phyloP scores from a whole-genome alignment of 2,797 vertebrate genomes.

The Lutjanus argentimaculatus region DNA sequence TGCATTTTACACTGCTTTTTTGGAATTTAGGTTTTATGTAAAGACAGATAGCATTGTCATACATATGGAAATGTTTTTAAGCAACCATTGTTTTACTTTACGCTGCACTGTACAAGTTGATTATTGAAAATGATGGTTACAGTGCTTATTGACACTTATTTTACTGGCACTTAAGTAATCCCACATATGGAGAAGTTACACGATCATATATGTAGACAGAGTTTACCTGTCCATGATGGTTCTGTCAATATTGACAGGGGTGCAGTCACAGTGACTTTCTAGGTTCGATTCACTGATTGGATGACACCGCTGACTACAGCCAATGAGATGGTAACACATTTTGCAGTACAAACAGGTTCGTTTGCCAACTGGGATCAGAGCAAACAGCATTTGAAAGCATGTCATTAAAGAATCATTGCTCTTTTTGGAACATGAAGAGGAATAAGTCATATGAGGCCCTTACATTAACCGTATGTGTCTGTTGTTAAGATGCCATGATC shows the following conservation, averaged over 20 bases:
- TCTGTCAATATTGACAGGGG: slow-evolving; percentile 66
- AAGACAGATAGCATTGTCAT: neutral
- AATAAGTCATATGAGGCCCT: neutral
- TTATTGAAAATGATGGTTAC: neutral
- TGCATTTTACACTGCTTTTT: too few species aligned
- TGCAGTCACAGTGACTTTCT: slow-evolving; percentile 57
- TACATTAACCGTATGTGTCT: neutral
- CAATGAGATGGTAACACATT: slow-evolving; percentile 68
- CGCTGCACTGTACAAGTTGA: neutral
- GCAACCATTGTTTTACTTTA: neutral
- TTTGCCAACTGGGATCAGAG: slow-evolving; percentile 57
- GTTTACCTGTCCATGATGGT: slow-evolving; percentile 1
- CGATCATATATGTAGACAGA: neutral
- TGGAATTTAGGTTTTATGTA: too few species aligned
- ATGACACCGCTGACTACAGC: slow-evolving; percentile 38
- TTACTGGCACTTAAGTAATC: too few species aligned
- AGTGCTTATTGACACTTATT: neutral
- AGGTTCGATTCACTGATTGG: slow-evolving; percentile 52
- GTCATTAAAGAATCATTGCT: slow-evolving; percentile 26
- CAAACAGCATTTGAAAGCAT: slow-evolving; percentile 54
- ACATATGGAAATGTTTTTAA: too few species aligned
- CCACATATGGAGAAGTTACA: neutral
- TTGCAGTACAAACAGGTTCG: slow-evolving; percentile 58
- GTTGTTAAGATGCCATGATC: neutral
- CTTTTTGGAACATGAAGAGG: slow-evolving; percentile 4